Conservation (phyloP, 2,888 invertebrate genomes). For the Patella depressa region DNA sequence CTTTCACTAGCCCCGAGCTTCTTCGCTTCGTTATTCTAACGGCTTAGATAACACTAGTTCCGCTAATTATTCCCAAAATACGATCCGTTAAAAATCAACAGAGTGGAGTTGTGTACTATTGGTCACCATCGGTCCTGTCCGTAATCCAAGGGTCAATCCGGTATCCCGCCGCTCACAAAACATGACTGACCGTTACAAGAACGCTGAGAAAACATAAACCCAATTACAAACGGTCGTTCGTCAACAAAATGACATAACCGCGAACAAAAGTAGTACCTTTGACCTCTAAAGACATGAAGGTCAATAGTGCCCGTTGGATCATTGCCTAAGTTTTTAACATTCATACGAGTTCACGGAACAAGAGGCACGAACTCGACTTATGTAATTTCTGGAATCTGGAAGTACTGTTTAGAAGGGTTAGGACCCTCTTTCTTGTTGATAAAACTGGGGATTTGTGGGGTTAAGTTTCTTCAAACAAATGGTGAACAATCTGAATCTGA, state of each 20-base stretch:
- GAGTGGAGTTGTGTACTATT: not conserved
- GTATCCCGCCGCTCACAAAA: conserved; percentile 9
- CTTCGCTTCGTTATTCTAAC: not conserved
- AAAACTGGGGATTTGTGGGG: conserved; percentile 1
- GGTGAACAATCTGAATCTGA: too few species aligned
- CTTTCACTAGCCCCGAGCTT: not conserved
- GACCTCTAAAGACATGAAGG: not conserved
- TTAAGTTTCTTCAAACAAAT: not conserved
- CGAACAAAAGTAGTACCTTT: not conserved
- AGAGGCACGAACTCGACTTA: not conserved
- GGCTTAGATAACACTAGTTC: not conserved
- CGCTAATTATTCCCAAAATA: not conserved
- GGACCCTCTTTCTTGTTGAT: conserved; percentile 5
- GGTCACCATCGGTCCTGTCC: not conserved
- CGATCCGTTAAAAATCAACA: conserved; percentile 10
- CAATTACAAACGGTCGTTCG: not conserved
- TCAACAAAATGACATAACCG: not conserved
- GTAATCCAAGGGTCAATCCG: conserved; percentile 1
- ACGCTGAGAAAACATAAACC: conserved; percentile 1
- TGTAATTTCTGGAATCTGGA: not conserved
- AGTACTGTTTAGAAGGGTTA: not conserved
- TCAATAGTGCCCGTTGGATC: not conserved
- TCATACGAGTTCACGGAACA: not conserved
- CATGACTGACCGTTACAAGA: conserved; percentile 1
- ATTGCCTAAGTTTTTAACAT: not conserved